Evolutionary conservation across 2,113 vertebrate genomes (phyloP), one percentile per base, ranked within the genome.

Genomic region (Nibea coibor): DNA sequence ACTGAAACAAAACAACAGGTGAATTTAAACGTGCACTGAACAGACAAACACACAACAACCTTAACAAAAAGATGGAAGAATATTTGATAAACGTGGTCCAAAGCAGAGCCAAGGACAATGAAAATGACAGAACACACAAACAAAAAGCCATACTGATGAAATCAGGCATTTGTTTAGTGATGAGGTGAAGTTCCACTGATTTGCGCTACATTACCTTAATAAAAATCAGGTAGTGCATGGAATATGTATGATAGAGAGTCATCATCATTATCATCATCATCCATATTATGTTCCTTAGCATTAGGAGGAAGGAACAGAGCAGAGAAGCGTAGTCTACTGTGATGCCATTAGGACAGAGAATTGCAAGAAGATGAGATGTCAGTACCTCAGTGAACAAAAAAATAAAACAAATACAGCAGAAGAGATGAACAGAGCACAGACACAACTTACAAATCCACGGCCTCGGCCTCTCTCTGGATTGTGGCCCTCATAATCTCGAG

Each of bases 391-490:
- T 31, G 62, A 35, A 11, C 15, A 70, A 56, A 10, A 51, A 51
- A 57, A 57, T 11, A 65, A 16, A 75, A 83, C 22, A n/a, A 17
- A 69, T 28, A 20, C 28, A 65, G 61, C 16, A 56, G 43, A 31
- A 51, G 45, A 81, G 15, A 47, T 5, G 0, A 31, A 28, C 0
- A 1, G 31, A 57, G 16, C 1, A 8, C 4, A 20, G 48, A 50
- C 12, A 10, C 10, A 31, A 95, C 95, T 94, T 90, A 95, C 95
- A 85, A 95, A 95, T 86, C 95, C 94, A 2, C 94, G 88, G 11
- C 94, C 93, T 74, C 94, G 19, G 56, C 94, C 94, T 68, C 95
- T 39, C 24, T 94, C 93, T 26, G 83, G 10, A 65, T 50, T 53
- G 31, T 90, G 87, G 79, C 90, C 93, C 79, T 94, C 95, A 9